phyloP scores from a whole-genome alignment of 2,888 invertebrate species.

The Drosophila mercatorum region DNA sequence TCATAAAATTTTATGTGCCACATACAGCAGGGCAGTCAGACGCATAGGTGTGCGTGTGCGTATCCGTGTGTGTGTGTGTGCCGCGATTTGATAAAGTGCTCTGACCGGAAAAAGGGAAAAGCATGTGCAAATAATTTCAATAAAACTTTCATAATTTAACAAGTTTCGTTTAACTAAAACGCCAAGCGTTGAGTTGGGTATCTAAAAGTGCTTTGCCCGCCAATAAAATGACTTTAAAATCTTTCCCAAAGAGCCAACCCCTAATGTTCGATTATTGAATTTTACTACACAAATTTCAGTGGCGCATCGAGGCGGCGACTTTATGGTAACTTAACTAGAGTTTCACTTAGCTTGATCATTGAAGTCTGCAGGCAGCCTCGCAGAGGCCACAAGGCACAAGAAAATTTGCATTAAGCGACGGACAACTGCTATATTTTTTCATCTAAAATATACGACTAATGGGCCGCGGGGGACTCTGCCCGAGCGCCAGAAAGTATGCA shows the following conservation, averaged over 20 bases:
- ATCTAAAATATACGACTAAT: slow-evolving; percentile 76
- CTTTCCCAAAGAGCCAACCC: neutral
- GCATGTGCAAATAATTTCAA: slow-evolving; percentile 43
- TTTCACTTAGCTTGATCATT: slow-evolving; percentile 13
- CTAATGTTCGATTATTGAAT: slow-evolving; percentile 2
- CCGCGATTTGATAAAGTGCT: slow-evolving; percentile 65
- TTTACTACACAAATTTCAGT: neutral
- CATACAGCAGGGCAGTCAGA: slow-evolving; percentile 34
- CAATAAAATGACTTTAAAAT: slow-evolving; percentile 6
- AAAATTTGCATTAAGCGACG: slow-evolving; percentile 54
- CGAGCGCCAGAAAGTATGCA: slow-evolving; percentile 54
- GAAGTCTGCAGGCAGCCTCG: slow-evolving; percentile 10
- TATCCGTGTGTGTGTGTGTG: neutral
- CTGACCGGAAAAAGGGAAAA: slow-evolving; percentile 51
- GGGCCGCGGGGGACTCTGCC: slow-evolving; percentile 69
- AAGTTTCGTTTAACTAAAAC: slow-evolving; percentile 31
- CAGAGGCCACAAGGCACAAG: slow-evolving; percentile 34
- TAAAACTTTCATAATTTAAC: slow-evolving; percentile 48
- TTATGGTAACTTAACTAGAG: slow-evolving; percentile 2
- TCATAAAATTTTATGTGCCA: slow-evolving; percentile 70
- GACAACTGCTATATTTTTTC: slow-evolving; percentile 72
- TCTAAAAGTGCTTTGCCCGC: neutral
- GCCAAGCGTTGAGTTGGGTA: slow-evolving; percentile 13
- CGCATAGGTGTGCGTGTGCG: neutral
- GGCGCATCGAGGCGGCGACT: neutral